A percentile compares a stretch with the other conserved stretches of the same genome.
These are phyloP conservation scores for Arothron firmamentum DNA, from an alignment of 2,113 vertebrate species.

Conservation along the genomic window DNA sequence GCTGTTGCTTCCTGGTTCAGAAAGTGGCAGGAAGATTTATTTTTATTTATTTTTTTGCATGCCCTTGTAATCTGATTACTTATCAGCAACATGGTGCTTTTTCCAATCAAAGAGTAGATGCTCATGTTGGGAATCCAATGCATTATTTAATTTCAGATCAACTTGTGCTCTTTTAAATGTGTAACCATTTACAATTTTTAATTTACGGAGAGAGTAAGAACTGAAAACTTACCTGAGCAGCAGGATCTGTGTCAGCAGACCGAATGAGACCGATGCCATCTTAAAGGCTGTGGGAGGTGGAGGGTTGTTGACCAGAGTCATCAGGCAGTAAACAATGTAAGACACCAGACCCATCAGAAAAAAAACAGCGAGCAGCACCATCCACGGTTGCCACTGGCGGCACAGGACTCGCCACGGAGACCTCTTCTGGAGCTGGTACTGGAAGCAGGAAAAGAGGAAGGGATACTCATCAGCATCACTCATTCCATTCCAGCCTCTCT, in stretches of 20 bases:
- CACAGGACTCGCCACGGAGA: conserved; percentile 50
- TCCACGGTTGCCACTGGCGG: conserved; percentile 57
- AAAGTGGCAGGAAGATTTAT: background rate
- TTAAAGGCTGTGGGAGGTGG: conserved; percentile 48
- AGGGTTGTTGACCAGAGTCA: conserved; percentile 44
- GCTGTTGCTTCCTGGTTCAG: background rate
- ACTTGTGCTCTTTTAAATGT: too few relatives aligned
- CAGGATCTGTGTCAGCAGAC: conserved; percentile 52
- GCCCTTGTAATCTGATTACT: conserved; percentile 62
- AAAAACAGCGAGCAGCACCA: background rate
- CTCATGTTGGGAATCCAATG: conserved; percentile 89
- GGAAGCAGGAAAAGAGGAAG: conserved; percentile 16
- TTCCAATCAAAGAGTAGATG: conserved; percentile 57
- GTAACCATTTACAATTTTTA: too few relatives aligned
- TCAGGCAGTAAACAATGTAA: conserved; percentile 51
- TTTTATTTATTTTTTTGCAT: conserved; percentile 25
- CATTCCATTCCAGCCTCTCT: too few relatives aligned
- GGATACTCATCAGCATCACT: background rate
- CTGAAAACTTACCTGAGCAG: conserved; percentile 58
- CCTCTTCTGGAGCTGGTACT: conserved; percentile 67
- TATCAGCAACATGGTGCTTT: conserved; percentile 43
- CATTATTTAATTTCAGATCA: conserved; percentile 89
- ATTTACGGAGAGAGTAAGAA: conserved; percentile 31
- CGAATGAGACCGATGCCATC: conserved; percentile 57
- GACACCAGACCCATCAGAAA: conserved; percentile 46